Evolutionary conservation across 2,888 invertebrate genomes (phyloP).

Genomic region (Drosophila conformis): DNA sequence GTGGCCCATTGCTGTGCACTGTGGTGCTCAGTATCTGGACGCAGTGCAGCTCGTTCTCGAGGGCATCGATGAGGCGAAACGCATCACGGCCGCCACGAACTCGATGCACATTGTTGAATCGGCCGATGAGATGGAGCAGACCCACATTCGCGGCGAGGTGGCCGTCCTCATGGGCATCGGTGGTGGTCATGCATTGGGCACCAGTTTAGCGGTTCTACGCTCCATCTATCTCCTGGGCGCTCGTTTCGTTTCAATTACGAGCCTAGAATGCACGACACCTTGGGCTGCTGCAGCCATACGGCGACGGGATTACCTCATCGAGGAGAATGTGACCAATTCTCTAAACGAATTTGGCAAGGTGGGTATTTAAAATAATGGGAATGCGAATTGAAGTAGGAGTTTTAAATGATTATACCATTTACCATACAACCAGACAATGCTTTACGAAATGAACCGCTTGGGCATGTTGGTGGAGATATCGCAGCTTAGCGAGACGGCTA

Average conservation of each 20-base stretch:
- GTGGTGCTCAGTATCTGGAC: slow-evolving; percentile 88
- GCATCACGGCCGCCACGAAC: slow-evolving; percentile 86
- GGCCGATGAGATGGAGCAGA: slow-evolving; percentile 87
- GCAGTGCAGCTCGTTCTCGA: slow-evolving; percentile 89
- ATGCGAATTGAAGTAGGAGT: background rate
- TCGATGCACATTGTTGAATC: slow-evolving; percentile 86
- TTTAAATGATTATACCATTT: background rate
- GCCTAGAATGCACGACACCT: slow-evolving; percentile 88
- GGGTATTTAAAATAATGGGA: slow-evolving; percentile 4
- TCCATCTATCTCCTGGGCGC: slow-evolving; percentile 89
- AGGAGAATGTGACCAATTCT: slow-evolving; percentile 83
- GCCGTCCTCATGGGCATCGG: slow-evolving; percentile 88
- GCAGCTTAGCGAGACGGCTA: slow-evolving; percentile 88
- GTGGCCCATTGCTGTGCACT: slow-evolving; percentile 86
- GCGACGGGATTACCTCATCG: slow-evolving; percentile 80
- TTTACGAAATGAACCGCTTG: slow-evolving; percentile 89
- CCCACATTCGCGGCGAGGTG: slow-evolving; percentile 87
- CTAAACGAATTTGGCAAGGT: slow-evolving; percentile 85
- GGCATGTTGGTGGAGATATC: slow-evolving; percentile 90
- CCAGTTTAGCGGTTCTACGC: slow-evolving; percentile 88
- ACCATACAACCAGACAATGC: slow-evolving; percentile 85
- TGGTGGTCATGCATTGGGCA: slow-evolving; percentile 89
- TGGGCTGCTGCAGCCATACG: slow-evolving; percentile 86
- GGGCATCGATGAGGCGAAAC: slow-evolving; percentile 88
- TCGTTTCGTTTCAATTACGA: slow-evolving; percentile 88